phyloP scores from a whole-genome alignment of 2,113 vertebrate species.

The Passer montanus region DNA sequence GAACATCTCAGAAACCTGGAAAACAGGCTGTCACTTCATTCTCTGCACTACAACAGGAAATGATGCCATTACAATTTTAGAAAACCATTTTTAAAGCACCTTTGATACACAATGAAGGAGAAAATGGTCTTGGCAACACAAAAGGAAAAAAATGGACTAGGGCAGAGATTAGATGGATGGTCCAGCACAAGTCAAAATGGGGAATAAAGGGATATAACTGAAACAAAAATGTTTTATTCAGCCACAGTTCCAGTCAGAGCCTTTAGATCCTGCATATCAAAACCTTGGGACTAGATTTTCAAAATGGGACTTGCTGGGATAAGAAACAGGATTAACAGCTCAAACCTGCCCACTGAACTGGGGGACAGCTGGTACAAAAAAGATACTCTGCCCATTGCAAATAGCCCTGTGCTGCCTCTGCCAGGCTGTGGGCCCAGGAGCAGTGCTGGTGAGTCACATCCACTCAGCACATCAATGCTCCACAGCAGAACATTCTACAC shows the following conservation, averaged over 20 bases:
- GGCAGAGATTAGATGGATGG: neutral
- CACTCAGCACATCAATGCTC: neutral
- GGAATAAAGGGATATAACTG: neutral
- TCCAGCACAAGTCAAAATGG: neutral
- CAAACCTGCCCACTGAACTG: neutral
- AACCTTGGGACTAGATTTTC: neutral
- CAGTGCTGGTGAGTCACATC: neutral
- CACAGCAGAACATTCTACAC: neutral
- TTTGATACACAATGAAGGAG: neutral
- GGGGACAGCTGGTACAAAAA: neutral
- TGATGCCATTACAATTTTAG: neutral
- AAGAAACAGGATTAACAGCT: neutral
- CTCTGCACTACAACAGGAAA: neutral
- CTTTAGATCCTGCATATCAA: neutral
- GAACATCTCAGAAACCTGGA: neutral
- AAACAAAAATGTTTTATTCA: neutral
- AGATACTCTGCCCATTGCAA: neutral
- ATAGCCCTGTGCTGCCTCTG: neutral
- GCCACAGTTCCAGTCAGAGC: neutral
- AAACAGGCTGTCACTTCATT: neutral
- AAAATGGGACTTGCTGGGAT: neutral
- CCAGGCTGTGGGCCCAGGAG: accelerated
- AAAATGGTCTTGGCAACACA: neutral
- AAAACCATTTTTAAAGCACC: neutral
- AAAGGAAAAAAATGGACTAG: neutral